Percentiles rank a stretch among this genome's conserved stretches.
Evolutionary conservation across 64 coral and sea anemone genomes (phyloP).

Genomic region (Catalaphyllia jardinei): DNA sequence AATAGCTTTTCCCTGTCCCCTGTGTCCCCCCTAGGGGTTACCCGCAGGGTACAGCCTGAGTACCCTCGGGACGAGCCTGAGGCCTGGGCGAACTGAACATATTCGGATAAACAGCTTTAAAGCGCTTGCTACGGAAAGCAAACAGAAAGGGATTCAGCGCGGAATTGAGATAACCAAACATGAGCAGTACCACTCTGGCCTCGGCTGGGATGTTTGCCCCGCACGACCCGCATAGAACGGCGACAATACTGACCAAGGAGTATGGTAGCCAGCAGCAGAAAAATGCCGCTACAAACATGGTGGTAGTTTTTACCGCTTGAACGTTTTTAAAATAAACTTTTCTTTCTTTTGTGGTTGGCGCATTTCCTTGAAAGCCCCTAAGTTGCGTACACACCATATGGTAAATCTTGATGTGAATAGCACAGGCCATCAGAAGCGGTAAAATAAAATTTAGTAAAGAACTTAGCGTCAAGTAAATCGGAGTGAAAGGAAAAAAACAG

Average conservation of each 20-base stretch:
- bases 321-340: conserved; percentile 38
- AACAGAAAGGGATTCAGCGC: conserved; percentile 55
- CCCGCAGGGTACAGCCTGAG: no score
- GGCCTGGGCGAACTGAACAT: not conserved
- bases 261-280: conserved; percentile 45
- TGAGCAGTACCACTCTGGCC: not conserved
- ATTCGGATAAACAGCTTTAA: not conserved
- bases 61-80: not conserved
- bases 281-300: conserved; percentile 35
- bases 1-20: no score
- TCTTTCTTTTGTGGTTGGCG: not conserved
- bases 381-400: not conserved
- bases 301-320: conserved; percentile 23
- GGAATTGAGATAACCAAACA: conserved; percentile 61
- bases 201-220: not conserved
- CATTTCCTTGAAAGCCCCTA: not conserved
- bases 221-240: not conserved
- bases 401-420: conserved; percentile 50
- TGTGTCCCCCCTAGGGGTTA: no score
- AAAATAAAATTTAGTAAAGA: conserved; percentile 23
- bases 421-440: conserved; percentile 24
- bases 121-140: conserved; percentile 3
- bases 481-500: not conserved
- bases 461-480: not conserved
- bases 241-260: conserved; percentile 5